A percentile compares a stretch with the other conserved stretches of the same genome.
These are phyloP conservation scores for Chelonia mydas DNA, from an alignment of 2,797 vertebrate genomes.

Conservation along the genomic window DNA sequence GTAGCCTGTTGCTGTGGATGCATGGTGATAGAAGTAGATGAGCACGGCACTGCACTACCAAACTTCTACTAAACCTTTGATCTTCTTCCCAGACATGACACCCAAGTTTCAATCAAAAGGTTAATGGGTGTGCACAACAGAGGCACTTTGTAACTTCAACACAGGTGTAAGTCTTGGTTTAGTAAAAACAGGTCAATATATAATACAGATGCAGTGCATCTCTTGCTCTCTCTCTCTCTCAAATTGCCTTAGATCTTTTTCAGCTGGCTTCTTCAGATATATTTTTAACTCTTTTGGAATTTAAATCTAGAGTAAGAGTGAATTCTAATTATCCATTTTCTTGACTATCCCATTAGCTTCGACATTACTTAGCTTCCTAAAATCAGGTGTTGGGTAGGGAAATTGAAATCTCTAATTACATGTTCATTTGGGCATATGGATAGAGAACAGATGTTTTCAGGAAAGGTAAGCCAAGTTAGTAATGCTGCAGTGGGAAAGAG, in stretches of 20 bases:
- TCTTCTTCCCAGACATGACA: neutral
- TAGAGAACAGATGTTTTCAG: neutral
- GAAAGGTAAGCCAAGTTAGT: neutral
- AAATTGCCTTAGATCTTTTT: neutral
- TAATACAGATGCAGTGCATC: neutral
- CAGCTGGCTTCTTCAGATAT: neutral
- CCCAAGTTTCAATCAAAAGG: neutral
- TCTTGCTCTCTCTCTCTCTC: neutral
- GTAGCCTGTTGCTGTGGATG: accelerated
- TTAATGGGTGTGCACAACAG: neutral
- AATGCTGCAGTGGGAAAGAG: neutral
- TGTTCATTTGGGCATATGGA: neutral
- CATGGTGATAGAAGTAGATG: accelerated
- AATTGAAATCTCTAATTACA: neutral
- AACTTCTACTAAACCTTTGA: neutral
- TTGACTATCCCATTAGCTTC: neutral
- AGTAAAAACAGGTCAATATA: neutral
- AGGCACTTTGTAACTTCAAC: neutral
- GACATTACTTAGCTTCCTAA: accelerated
- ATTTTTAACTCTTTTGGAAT: neutral
- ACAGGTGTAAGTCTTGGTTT: neutral
- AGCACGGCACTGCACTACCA: neutral
- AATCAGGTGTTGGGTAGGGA: accelerated
- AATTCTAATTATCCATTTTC: accelerated
- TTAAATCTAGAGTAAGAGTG: neutral